phyloP scores from a whole-genome alignment of 2,113 vertebrate genomes.

The Bostrychus sinensis region DNA sequence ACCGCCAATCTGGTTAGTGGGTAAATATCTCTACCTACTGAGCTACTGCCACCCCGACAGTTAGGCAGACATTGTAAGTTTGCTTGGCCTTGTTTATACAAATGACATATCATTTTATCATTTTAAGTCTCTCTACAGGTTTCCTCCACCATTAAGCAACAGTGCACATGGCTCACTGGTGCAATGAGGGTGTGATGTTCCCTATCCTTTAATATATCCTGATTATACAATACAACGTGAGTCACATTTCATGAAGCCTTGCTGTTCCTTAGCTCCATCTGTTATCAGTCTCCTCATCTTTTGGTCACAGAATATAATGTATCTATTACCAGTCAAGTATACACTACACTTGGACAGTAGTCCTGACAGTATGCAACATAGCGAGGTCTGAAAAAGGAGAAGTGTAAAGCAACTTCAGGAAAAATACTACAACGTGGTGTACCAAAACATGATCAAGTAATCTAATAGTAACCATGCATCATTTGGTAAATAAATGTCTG shows the following conservation, averaged over 20 bases:
- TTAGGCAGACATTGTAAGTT: no score
- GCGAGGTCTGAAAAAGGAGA: constrained; percentile 13
- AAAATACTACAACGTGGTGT: background rate
- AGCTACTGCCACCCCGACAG: no score
- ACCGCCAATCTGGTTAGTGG: no score
- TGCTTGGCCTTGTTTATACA: no score
- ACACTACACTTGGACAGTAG: background rate
- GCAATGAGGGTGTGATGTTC: constrained; percentile 73
- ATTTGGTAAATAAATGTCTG: background rate
- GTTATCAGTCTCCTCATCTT: constrained; percentile 41
- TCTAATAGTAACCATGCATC: constrained; percentile 1
- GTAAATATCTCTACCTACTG: no score
- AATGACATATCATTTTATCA: background rate
- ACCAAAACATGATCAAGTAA: constrained; percentile 2
- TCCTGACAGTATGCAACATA: background rate
- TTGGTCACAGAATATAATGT: constrained; percentile 28
- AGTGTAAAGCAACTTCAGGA: constrained; percentile 10
- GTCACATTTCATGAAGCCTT: constrained; percentile 60
- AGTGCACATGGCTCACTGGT: constrained; percentile 39
- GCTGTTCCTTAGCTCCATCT: constrained; percentile 64
- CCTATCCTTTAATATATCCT: constrained; percentile 70
- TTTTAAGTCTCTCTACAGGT: background rate
- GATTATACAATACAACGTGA: constrained; percentile 72
- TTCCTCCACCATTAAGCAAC: background rate
- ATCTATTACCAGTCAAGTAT: constrained; percentile 1